phyloP scores from a whole-genome alignment of 2,797 vertebrate genomes.

The Xenopus petersii region DNA sequence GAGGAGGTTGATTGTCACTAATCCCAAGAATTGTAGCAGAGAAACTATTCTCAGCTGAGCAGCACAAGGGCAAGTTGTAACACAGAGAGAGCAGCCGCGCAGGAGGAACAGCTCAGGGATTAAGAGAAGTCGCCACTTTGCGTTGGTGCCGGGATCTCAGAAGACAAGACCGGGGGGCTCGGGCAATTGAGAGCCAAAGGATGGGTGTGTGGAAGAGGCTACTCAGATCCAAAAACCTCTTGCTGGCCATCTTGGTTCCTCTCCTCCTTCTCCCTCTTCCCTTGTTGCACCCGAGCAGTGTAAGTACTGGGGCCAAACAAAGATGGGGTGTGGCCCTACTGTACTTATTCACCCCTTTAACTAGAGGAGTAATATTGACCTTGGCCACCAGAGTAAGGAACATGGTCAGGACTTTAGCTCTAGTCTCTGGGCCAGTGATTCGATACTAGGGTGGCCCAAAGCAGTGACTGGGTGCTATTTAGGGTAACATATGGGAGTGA shows the following conservation, averaged over 20 bases:
- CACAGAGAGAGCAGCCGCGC: not conserved
- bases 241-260: slow-evolving; percentile 84
- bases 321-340: too few species aligned
- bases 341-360: too few species aligned
- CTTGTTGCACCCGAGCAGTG: slow-evolving; percentile 84
- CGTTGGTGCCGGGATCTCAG: not conserved
- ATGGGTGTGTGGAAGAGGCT: slow-evolving; percentile 84
- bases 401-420: too few species aligned
- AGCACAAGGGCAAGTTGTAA: not conserved
- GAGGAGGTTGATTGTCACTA: slow-evolving; percentile 13
- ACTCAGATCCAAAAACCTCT: slow-evolving; percentile 82
- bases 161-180: slow-evolving; percentile 12
- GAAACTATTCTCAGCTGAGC: slow-evolving; percentile 17
- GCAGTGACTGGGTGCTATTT: too few species aligned
- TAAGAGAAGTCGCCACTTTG: not conserved
- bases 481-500: too few species aligned
- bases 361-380: too few species aligned
- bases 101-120: slow-evolving; percentile 6
- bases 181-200: slow-evolving; percentile 48
- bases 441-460: too few species aligned
- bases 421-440: too few species aligned
- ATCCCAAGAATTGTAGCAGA: slow-evolving; percentile 34
- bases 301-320: slow-evolving; percentile 70
- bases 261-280: slow-evolving; percentile 88
- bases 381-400: too few species aligned